Evolutionary conservation across 2,797 vertebrate species (phyloP).

Genomic region (Sternotherus odoratus): DNA sequence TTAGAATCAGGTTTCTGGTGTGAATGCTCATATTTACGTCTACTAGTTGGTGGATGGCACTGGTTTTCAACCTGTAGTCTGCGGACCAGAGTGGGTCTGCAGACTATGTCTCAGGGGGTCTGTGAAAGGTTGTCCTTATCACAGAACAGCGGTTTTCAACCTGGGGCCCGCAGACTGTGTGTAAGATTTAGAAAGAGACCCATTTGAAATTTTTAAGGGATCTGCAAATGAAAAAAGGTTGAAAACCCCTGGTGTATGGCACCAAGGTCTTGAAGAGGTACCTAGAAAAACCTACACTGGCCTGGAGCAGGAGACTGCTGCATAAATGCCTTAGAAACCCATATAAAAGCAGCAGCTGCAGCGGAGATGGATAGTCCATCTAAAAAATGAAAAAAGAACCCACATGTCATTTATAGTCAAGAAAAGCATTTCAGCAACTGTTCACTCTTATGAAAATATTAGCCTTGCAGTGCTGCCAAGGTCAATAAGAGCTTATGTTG

Average conservation of each 20-base stretch:
- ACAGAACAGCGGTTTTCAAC: too few species aligned
- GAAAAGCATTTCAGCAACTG: neutral
- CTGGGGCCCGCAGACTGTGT: too few species aligned
- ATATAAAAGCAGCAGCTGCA: neutral
- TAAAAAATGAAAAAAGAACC: neutral
- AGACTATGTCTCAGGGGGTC: too few species aligned
- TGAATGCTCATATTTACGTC: neutral
- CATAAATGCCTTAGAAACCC: neutral
- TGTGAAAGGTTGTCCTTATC: too few species aligned
- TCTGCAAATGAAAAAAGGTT: too few species aligned
- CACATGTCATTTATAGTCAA: neutral
- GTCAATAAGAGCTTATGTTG: neutral
- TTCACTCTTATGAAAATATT: neutral
- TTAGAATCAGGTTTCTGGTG: neutral
- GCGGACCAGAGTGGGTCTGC: too few species aligned
- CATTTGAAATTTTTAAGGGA: too few species aligned
- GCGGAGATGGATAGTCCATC: neutral
- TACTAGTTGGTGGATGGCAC: rapidly evolving
- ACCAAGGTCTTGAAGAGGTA: neutral
- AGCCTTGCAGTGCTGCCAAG: neutral
- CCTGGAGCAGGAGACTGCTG: neutral
- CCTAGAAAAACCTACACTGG: neutral
- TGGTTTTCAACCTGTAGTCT: too few species aligned
- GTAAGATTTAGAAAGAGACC: too few species aligned
- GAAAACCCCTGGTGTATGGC: neutral